Conservation (phyloP, 2,113 vertebrate species). For the Larimichthys polyactis region DNA sequence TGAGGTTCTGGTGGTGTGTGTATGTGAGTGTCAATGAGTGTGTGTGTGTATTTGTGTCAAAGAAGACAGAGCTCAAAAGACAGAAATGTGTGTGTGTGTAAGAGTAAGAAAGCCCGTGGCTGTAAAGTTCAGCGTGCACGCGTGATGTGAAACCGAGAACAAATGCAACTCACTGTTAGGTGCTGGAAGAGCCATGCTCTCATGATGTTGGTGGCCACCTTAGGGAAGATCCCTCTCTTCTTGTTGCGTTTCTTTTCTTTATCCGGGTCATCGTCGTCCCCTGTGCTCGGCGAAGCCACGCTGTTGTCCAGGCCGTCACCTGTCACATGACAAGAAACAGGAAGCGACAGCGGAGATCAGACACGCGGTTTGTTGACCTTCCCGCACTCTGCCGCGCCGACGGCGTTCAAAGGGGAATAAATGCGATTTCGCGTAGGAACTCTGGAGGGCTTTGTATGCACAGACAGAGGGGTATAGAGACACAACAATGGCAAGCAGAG, state of each 20-base stretch:
- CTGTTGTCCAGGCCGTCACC: constrained; percentile 99
- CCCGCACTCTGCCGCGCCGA: constrained; percentile 59
- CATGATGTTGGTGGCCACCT: constrained; percentile 99
- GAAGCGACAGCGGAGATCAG: constrained; percentile 65
- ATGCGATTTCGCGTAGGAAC: constrained; percentile 76
- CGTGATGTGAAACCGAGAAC: constrained; percentile 34
- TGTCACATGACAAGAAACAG: constrained; percentile 89
- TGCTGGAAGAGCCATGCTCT: constrained; percentile 99
- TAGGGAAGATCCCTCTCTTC: constrained; percentile 99
- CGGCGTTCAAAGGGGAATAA: constrained; percentile 78
- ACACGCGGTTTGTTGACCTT: constrained; percentile 71
- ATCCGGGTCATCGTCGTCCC: constrained; percentile 99
- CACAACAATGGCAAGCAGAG: constrained; percentile 77
- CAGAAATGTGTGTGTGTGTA: background rate
- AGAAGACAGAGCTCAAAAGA: constrained; percentile 16
- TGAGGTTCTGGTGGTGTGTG: constrained; percentile 17
- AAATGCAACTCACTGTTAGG: constrained; percentile 94
- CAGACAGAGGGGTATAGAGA: constrained; percentile 68
- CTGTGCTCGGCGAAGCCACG: constrained; percentile 99
- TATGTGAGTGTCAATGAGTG: constrained; percentile 9
- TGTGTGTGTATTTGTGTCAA: constrained; percentile 28
- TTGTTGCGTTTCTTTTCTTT: constrained; percentile 99
- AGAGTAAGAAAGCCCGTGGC: constrained; percentile 13
- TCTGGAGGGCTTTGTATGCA: constrained; percentile 78
- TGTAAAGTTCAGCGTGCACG: constrained; percentile 35